phyloP scores from a whole-genome alignment of 2,113 vertebrate genomes.

The Erpornis zantholeuca region DNA sequence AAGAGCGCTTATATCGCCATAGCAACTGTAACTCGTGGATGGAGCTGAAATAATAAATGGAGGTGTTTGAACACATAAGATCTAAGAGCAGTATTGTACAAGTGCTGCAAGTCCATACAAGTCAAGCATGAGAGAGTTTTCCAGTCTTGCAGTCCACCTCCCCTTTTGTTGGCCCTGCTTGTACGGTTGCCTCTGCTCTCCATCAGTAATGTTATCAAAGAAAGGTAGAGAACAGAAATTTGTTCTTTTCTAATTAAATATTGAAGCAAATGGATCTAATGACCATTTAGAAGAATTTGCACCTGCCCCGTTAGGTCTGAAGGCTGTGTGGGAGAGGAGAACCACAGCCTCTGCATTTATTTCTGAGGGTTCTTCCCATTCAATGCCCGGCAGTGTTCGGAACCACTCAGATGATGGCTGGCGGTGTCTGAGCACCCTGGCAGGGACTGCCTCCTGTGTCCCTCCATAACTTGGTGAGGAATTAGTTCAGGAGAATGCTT shows the following conservation, averaged over 20 bases:
- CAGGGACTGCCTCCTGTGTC: not conserved
- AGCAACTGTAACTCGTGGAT: slow-evolving; percentile 63
- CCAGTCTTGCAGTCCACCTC: not conserved
- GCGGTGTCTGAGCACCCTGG: not conserved
- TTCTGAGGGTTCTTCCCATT: not conserved
- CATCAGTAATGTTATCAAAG: not conserved
- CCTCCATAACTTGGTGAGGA: not conserved
- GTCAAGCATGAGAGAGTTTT: not conserved
- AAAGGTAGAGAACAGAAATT: not conserved
- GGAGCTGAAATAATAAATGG: slow-evolving; percentile 39
- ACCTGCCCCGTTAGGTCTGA: rapidly evolving
- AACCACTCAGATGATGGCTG: not conserved
- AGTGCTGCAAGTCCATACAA: not conserved
- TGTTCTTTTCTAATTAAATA: not conserved
- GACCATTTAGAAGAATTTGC: not conserved
- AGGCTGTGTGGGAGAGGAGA: not conserved
- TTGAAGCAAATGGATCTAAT: not conserved
- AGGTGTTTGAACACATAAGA: not conserved
- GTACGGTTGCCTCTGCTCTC: rapidly evolving
- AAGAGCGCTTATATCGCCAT: slow-evolving; percentile 71
- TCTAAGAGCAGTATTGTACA: not conserved
- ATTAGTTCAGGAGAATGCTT: not conserved
- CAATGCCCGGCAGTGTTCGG: rapidly evolving
- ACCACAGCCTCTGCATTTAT: not conserved
- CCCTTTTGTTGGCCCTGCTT: not conserved